Evolutionary conservation across 2,113 vertebrate genomes (phyloP), one percentile per base, ranked within the genome.

Genomic region (Anthoscopus minutus): DNA sequence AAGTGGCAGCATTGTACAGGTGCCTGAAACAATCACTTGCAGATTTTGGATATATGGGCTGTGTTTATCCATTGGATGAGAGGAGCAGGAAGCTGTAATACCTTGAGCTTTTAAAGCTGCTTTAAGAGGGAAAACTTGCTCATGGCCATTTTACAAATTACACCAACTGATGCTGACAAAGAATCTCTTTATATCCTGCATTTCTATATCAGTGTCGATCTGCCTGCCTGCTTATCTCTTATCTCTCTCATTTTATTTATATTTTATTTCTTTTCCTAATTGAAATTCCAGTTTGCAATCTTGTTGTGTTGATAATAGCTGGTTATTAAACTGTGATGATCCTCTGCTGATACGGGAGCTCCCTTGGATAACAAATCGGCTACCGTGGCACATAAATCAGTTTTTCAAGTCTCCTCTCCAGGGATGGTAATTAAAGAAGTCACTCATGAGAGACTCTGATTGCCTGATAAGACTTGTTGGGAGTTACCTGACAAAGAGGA

Each of bases 361-460:
- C 58, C 66, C 62, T 82, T 76, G 88, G 79, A 80, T 89, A 93
- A 91, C 87, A 91, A 83, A 82, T 94, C 90, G 88, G 90, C 93
- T 95, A 71, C 89, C 0, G 10, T 85, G 93, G 88, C 87, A 91
- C 92, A 89, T 74, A 95, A 95, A 95, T 96, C 87, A 93, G 40
- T 67, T 93, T 51, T 85, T 95, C 65, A 54, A 67, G 84, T 85
- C 81, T 93, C 66, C 53, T 92, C 74, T 94, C 74, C 71, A 79
- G 89, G 71, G 85, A 72, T 92, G 73, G 56, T 88, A 94, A 89
- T 95, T 95, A 94, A 94, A 76, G 45, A 82, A 96, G 81, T 93
- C 2, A 0, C 61, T 95, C 51, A 57, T 80, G 85, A 91, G 87
- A 95, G 78, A 53, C 73, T 93, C 89, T 64, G 91, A 84, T 95